Conservation (phyloP, 2,113 vertebrate species). For the Chiloscyllium plagiosum region DNA sequence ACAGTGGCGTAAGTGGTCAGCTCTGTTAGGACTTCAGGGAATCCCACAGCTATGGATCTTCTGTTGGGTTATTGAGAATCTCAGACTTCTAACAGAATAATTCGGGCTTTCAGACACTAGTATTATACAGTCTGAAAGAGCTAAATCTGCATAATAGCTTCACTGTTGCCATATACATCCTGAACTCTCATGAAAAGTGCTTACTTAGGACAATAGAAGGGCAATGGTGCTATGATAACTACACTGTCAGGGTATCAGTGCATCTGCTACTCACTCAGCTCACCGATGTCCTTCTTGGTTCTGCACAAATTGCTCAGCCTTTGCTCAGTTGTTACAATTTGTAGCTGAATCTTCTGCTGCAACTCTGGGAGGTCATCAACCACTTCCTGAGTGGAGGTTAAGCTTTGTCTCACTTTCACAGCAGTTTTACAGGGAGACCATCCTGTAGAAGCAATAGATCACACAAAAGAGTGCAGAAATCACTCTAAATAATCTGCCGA, state of each 20-base stretch:
- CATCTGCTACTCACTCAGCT: neutral
- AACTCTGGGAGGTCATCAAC: neutral
- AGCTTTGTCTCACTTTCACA: neutral
- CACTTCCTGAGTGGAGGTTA: neutral
- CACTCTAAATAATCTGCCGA: neutral
- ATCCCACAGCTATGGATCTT: neutral
- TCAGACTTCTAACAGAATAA: neutral
- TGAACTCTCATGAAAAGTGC: neutral
- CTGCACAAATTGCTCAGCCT: neutral
- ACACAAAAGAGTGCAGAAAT: neutral
- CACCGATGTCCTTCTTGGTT: neutral
- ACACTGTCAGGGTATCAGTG: neutral
- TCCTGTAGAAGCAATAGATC: neutral
- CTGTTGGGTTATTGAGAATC: neutral
- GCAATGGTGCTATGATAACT: neutral
- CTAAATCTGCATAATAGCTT: neutral
- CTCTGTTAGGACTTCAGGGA: neutral
- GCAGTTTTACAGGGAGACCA: neutral
- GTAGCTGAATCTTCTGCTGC: neutral
- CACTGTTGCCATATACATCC: neutral
- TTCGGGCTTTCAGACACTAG: neutral
- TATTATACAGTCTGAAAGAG: neutral
- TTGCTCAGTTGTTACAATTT: neutral
- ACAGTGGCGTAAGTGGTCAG: neutral
- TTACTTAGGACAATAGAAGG: neutral